Evolutionary conservation across 2,888 invertebrate species (phyloP).

Genomic region (Nebria brevicollis): DNA sequence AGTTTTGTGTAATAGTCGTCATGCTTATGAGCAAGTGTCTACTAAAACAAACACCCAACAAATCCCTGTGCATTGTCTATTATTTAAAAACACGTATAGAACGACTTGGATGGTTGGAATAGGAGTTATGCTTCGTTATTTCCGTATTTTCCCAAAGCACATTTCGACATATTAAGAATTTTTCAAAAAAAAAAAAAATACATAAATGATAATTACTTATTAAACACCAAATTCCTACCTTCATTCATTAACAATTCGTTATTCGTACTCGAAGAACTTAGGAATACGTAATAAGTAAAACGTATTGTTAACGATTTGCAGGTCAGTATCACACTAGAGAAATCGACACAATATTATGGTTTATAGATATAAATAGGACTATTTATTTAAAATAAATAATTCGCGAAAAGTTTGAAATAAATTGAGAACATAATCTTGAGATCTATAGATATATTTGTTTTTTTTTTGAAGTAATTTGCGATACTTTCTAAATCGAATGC

Average conservation of each 20-base stretch:
- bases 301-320: not conserved
- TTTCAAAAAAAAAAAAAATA: not conserved
- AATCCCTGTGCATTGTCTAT: not conserved
- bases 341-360: not conserved
- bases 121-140: conserved; percentile 13
- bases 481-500: no score
- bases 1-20: conserved; percentile 18
- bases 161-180: not conserved
- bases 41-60: not conserved
- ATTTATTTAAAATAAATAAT: no score
- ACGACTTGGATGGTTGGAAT: not conserved
- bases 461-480: no score
- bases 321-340: not conserved
- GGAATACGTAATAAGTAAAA: not conserved
- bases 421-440: no score
- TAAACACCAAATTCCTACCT: no score
- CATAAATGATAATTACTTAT: not conserved
- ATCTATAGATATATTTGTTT: no score
- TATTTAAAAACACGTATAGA: not conserved
- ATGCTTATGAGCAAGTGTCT: conserved; percentile 17
- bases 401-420: no score
- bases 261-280: not conserved
- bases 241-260: no score
- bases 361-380: no score
- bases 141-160: conserved; percentile 2